A percentile compares a stretch with the other conserved stretches of the same genome.
Evolutionary conservation across 1,140 invertebrate species (phyloP).

Genomic region (Cotesia vestalis): DNA sequence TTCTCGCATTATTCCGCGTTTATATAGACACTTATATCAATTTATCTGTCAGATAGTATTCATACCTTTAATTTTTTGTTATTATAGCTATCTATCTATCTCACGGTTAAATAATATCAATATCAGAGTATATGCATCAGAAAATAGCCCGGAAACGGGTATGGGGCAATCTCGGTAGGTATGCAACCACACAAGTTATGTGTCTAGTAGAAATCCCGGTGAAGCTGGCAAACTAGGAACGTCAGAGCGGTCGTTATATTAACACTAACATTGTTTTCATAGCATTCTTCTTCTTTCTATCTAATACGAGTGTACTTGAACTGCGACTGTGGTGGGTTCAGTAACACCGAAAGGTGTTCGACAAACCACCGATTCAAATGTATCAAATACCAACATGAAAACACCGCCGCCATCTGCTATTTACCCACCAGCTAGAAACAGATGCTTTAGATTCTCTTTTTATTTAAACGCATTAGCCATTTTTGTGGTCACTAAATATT

Average conservation of each 20-base stretch:
- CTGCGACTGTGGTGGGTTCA: background rate
- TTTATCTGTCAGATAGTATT: constrained; percentile 2
- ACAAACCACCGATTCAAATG: too few relatives aligned
- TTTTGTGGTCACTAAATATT: too few relatives aligned
- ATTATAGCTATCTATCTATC: background rate
- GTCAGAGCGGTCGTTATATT: background rate
- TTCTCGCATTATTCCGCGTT: constrained; percentile 19
- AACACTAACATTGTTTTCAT: constrained; percentile 21
- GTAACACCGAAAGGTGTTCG: too few relatives aligned
- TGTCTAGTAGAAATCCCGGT: constrained; percentile 10
- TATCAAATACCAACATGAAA: too few relatives aligned
- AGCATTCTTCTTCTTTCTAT: background rate
- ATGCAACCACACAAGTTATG: constrained; percentile 10
- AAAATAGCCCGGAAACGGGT: background rate
- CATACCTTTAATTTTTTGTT: constrained; percentile 4
- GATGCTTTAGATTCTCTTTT: too few relatives aligned
- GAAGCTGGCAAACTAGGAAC: background rate
- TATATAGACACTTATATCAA: constrained; percentile 15
- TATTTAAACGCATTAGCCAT: too few relatives aligned
- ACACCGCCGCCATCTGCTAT: too few relatives aligned
- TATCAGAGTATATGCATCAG: background rate
- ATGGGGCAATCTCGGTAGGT: background rate
- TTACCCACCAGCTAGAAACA: too few relatives aligned
- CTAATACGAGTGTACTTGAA: background rate
- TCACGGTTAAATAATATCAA: too few relatives aligned